Percentiles rank a stretch among this genome's conserved stretches.
phyloP scores from a whole-genome alignment of 2,113 vertebrate species.

The Mastomys natalensis region DNA sequence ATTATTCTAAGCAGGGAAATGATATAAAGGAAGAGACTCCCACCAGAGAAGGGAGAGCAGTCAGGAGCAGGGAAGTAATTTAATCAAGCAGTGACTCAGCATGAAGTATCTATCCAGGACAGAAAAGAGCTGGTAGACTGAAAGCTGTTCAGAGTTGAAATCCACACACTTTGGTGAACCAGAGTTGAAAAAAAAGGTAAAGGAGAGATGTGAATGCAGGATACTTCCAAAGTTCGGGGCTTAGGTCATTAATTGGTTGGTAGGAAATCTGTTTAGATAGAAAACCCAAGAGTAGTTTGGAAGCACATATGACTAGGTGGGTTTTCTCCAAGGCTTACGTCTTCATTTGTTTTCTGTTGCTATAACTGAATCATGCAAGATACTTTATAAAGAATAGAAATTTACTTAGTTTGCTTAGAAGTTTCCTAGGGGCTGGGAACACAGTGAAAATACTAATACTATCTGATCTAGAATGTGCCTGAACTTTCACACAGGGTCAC shows the following conservation, averaged over 20 bases:
- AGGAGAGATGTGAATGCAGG: not conserved
- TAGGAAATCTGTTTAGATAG: not conserved
- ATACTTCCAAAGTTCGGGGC: not conserved
- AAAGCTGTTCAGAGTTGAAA: not conserved
- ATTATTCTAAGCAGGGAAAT: not conserved
- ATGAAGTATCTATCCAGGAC: not conserved
- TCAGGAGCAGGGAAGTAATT: not conserved
- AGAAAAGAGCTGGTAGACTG: not conserved
- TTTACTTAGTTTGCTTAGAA: not conserved
- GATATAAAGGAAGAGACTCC: not conserved
- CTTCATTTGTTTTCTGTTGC: not conserved
- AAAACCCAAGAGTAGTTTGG: not conserved
- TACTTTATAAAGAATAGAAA: not conserved
- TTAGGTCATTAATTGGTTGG: not conserved
- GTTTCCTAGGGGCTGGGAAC: not conserved
- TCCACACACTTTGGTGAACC: not conserved
- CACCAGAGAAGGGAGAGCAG: not conserved
- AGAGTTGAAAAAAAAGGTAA: slow-evolving; percentile 33
- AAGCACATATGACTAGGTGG: not conserved
- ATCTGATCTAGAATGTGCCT: not conserved
- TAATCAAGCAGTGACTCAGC: not conserved
- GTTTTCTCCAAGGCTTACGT: not conserved
- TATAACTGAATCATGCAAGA: not conserved
- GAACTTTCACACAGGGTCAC: not conserved
- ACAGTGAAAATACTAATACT: not conserved